These are phyloP conservation scores for Drosophila ustulata DNA, from an alignment of 2,888 invertebrate genomes.

Conservation along the genomic window DNA sequence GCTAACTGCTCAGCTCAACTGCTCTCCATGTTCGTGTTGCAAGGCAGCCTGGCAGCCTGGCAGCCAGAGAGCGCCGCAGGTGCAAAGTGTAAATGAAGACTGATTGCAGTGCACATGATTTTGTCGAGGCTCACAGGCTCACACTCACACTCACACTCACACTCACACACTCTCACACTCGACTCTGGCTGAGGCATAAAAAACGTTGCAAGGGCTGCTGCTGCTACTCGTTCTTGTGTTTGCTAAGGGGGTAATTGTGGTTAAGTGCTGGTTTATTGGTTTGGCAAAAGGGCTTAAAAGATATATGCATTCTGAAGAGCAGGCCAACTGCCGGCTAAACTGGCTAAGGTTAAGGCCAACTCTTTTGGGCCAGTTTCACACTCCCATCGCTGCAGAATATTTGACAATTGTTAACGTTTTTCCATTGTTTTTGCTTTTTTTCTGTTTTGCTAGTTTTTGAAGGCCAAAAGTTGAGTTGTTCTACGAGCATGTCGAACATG, in stretches of 20 bases:
- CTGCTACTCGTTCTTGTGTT: slow-evolving; percentile 65
- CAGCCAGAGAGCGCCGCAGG: slow-evolving; percentile 61
- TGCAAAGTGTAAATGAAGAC: slow-evolving; percentile 82
- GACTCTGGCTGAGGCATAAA: slow-evolving; percentile 46
- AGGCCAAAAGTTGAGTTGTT: slow-evolving; percentile 21
- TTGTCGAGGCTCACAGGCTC: slow-evolving; percentile 52
- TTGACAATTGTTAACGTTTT: slow-evolving; percentile 47
- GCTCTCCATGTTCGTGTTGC: slow-evolving; percentile 59
- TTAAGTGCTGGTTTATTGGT: slow-evolving; percentile 82
- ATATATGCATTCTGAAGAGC: slow-evolving; percentile 61
- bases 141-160: slow-evolving; percentile 17
- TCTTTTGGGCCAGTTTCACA: slow-evolving; percentile 28
- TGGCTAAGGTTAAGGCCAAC: slow-evolving; percentile 64
- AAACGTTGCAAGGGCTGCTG: slow-evolving; percentile 62
- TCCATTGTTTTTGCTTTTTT: slow-evolving; percentile 3
- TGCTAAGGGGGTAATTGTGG: slow-evolving; percentile 80
- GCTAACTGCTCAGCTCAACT: slow-evolving; percentile 51
- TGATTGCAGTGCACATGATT: slow-evolving; percentile 82
- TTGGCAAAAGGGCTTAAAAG: slow-evolving; percentile 77
- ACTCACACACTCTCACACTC: slow-evolving; percentile 14
- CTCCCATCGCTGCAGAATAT: slow-evolving; percentile 12
- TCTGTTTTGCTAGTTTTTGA: background rate
- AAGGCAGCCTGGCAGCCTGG: slow-evolving; percentile 26
- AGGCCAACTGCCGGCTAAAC: slow-evolving; percentile 43
- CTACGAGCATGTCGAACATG: slow-evolving; percentile 50